Base-by-base conservation (phyloP, 2,888 invertebrate genomes). In the Sphaeridia pumilis region DNA sequence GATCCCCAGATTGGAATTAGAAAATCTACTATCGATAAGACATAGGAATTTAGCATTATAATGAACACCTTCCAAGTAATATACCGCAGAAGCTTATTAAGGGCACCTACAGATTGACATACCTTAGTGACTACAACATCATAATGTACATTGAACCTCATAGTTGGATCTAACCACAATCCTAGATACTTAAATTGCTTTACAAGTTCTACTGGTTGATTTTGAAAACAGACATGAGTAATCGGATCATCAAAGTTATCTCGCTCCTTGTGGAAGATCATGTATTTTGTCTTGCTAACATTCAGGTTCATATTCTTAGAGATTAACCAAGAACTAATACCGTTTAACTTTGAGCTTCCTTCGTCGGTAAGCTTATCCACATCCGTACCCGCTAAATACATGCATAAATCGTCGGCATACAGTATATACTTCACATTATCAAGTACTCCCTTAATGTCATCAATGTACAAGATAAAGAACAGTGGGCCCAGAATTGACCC, bases 321-420 rank as follows among this genome's bases (percentile, higher is more conserved):
- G n/a, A n/a, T n/a, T n/a, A n/a, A n/a, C n/a, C n/a, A n/a, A n/a
- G n/a, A n/a, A n/a, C n/a, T n/a, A n/a, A n/a, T n/a, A n/a, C n/a
- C n/a, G n/a, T n/a, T n/a, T n/a, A n/a, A n/a, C n/a, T n/a, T n/a
- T n/a, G n/a, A n/a, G n/a, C n/a, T n/a, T n/a, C n/a, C n/a, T n/a
- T n/a, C n/a, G n/a, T n/a, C n/a, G n/a, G n/a, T n/a, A n/a, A n/a
- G n/a, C n/a, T n/a, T n/a, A n/a, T n/a, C n/a, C n/a, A n/a, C n/a
- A n/a, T n/a, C n/a, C n/a, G n/a, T n/a, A n/a, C n/a, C n/a, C n/a
- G n/a, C n/a, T n/a, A n/a, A n/a, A n/a, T 26, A 56, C 7, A 58
- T 20, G 14, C 50, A 38, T 1, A 55, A 22, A 42, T 58, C 58
- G 17, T 57, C 55, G 2, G 58, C 54, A 43, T 57, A 55, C n/a